phyloP scores from a whole-genome alignment of 2,888 invertebrate genomes.

The Stenolophus ochropezus region DNA sequence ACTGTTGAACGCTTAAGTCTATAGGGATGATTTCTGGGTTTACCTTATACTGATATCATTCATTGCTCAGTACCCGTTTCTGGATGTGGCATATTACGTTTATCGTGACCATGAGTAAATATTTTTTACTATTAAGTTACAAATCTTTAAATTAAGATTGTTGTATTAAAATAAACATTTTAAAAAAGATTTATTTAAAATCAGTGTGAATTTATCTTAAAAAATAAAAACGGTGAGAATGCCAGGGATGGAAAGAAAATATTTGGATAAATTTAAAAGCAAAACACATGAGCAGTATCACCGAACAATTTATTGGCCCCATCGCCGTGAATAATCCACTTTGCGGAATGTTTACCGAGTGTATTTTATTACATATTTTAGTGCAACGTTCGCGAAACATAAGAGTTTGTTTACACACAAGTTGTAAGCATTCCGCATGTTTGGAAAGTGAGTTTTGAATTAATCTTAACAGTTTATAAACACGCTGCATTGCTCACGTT shows the following conservation, averaged over 20 bases:
- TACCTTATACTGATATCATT: too few species aligned
- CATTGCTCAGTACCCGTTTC: too few species aligned
- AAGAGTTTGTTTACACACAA: constrained; percentile 11
- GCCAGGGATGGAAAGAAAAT: constrained; percentile 16
- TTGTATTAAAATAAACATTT: background rate
- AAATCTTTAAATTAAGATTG: background rate
- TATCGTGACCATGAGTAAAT: too few species aligned
- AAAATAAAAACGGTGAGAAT: background rate
- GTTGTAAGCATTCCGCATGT: too few species aligned
- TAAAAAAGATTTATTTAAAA: background rate
- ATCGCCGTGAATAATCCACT: constrained; percentile 17
- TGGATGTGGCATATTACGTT: too few species aligned
- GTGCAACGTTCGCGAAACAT: background rate
- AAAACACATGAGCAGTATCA: constrained; percentile 29
- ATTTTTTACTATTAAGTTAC: too few species aligned
- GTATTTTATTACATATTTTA: constrained; percentile 22
- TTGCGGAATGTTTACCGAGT: background rate
- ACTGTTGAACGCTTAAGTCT: too few species aligned
- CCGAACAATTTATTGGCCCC: constrained; percentile 9
- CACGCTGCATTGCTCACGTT: background rate
- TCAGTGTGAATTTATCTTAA: background rate
- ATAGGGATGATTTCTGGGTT: too few species aligned
- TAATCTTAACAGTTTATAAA: constrained; percentile 1
- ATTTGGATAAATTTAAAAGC: constrained; percentile 24
- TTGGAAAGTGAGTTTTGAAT: constrained; percentile 26